phyloP scores from a whole-genome alignment of 2,888 invertebrate genomes.

The Entomobrya multifasciata region DNA sequence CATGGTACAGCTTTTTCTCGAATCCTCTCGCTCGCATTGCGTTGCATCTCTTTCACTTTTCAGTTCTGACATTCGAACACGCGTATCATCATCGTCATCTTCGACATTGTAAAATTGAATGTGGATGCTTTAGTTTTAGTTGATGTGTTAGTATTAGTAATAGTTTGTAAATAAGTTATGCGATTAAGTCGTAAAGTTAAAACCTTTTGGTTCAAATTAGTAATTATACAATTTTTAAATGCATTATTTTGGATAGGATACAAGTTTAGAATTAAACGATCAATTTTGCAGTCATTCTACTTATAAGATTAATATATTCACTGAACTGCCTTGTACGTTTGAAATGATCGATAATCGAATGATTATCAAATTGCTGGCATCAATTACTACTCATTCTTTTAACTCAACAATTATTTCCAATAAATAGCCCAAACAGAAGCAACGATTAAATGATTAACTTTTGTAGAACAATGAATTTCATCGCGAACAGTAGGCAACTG shows the following conservation, averaged over 20 bases:
- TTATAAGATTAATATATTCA: too few species aligned
- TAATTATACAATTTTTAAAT: too few species aligned
- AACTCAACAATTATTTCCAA: background rate
- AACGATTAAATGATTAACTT: background rate
- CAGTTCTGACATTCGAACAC: background rate
- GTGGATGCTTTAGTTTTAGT: too few species aligned
- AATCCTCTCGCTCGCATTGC: background rate
- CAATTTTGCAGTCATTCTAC: too few species aligned
- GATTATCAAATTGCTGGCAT: background rate
- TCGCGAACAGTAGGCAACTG: background rate
- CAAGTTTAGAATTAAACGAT: too few species aligned
- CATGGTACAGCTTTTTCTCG: constrained; percentile 62
- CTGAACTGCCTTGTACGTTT: too few species aligned
- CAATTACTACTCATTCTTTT: background rate
- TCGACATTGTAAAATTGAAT: too few species aligned
- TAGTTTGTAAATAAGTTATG: too few species aligned
- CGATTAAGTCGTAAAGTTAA: too few species aligned
- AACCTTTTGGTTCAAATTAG: too few species aligned
- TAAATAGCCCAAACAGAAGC: constrained; percentile 39
- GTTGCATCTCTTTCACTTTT: background rate
- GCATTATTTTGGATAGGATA: too few species aligned
- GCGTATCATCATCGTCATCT: background rate
- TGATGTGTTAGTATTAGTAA: too few species aligned
- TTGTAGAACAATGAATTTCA: background rate
- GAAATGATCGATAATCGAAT: background rate